Conservation (phyloP, 2,797 vertebrate genomes). For the Sciurus vulgaris region DNA sequence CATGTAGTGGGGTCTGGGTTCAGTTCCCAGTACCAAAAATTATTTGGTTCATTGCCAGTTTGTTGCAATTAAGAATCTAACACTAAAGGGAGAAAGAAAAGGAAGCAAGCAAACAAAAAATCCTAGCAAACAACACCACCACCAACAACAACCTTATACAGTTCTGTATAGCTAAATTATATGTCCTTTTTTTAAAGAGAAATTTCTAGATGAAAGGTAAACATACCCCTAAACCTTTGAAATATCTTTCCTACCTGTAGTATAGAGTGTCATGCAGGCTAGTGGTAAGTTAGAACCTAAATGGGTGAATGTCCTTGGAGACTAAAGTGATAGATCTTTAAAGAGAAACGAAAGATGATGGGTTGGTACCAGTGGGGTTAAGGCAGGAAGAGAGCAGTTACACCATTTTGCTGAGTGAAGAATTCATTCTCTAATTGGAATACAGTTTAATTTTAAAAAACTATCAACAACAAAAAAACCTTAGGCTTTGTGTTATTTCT, state of each 20-base stretch:
- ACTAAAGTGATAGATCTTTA: background rate
- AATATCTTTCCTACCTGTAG: background rate
- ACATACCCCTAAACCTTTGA: background rate
- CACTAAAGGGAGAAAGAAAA: no score
- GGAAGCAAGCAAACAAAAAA: background rate
- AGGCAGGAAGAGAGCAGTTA: background rate
- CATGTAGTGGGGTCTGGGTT: no score
- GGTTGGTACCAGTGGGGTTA: background rate
- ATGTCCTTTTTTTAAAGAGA: background rate
- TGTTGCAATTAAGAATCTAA: background rate
- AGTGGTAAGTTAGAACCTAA: background rate
- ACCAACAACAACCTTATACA: background rate
- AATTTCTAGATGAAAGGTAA: background rate
- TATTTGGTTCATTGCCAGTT: background rate
- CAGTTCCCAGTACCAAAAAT: no score
- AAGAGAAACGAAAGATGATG: background rate
- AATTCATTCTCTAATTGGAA: conserved; percentile 23
- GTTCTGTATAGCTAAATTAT: background rate
- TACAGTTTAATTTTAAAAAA: background rate
- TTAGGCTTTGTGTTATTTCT: background rate
- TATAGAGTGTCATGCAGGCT: background rate
- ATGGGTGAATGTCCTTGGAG: background rate
- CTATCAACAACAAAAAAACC: background rate
- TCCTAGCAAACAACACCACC: no score
- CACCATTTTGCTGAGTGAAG: background rate